Conservation (phyloP, 2,113 vertebrate species). For the Bombycilla garrulus region DNA sequence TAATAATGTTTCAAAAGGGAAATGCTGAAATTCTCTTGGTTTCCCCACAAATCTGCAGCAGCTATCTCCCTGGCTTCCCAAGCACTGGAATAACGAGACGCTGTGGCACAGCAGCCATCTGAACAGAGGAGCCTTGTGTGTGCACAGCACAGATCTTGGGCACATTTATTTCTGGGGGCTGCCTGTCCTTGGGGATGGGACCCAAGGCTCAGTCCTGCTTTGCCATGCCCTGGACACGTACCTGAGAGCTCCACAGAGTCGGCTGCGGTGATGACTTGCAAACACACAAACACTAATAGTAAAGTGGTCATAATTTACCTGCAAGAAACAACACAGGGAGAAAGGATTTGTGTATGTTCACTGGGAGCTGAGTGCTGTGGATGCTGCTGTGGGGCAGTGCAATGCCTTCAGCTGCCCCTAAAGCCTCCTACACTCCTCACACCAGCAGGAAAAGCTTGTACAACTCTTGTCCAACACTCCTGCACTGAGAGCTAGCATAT, state of each 20-base stretch:
- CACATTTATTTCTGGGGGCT: background rate
- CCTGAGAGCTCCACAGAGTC: conserved; percentile 77
- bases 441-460: background rate
- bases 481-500: background rate
- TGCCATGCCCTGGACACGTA: background rate
- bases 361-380: accelerated
- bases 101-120: background rate
- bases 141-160: background rate
- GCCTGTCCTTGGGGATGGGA: accelerated
- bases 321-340: conserved; percentile 58
- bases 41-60: background rate
- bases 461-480: background rate
- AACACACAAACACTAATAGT: conserved; percentile 80
- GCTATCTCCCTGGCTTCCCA: background rate
- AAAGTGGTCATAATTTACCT: conserved; percentile 88
- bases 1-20: background rate
- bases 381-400: background rate
- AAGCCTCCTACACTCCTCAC: background rate
- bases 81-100: background rate
- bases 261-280: conserved; percentile 75
- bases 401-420: background rate
- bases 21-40: background rate
- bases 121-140: background rate
- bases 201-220: background rate
- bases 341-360: background rate